Evolutionary conservation across 2,113 vertebrate genomes (phyloP).

Genomic region (Hydrolagus affinis): DNA sequence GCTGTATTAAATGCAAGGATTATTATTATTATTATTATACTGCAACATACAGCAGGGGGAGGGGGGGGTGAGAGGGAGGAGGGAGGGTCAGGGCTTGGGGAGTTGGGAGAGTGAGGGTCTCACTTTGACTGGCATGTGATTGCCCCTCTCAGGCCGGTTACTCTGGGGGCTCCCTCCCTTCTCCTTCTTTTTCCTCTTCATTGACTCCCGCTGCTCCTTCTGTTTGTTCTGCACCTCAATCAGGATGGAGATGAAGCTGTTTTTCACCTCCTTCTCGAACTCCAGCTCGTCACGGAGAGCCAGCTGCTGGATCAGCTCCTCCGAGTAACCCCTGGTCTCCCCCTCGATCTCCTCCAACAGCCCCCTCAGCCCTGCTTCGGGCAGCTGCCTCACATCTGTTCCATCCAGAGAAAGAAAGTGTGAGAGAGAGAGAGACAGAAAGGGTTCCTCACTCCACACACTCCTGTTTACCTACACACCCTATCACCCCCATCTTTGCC

Average conservation of each 20-base stretch:
- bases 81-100: no score
- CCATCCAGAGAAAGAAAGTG: neutral
- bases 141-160: conserved; percentile 58
- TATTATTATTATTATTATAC: no score
- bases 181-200: conserved; percentile 74
- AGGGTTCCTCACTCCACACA: no score
- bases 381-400: conserved; percentile 74
- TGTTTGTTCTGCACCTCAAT: conserved; percentile 89
- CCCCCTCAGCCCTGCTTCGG: conserved; percentile 56
- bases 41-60: no score
- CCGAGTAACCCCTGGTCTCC: conserved; percentile 71
- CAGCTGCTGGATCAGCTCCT: conserved; percentile 80
- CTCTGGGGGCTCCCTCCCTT: conserved; percentile 75
- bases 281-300: conserved; percentile 80
- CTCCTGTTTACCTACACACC: no score
- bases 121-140: conserved; percentile 80
- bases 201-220: conserved; percentile 76
- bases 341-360: conserved; percentile 70
- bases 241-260: conserved; percentile 82
- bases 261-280: conserved; percentile 91
- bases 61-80: no score
- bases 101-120: no score
- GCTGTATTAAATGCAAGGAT: no score
- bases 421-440: no score
- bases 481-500: no score